phyloP scores from a whole-genome alignment of 2,888 invertebrate genomes.

The Cotesia congregata region DNA sequence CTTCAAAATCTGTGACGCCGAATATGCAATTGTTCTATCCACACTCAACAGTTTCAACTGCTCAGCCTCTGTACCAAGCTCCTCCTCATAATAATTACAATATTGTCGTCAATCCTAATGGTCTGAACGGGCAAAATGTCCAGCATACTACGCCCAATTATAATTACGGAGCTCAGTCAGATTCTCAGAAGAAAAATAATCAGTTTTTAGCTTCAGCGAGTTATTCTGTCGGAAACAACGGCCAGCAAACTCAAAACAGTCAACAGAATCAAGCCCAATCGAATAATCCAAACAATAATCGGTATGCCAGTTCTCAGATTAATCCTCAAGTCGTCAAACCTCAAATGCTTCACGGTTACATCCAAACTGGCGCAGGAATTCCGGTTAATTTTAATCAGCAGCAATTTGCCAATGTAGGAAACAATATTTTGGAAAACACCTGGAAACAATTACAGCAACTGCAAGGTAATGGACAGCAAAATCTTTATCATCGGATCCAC shows the following conservation, averaged over 20 bases:
- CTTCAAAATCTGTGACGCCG: conserved; percentile 42
- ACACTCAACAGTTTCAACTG: conserved; percentile 34
- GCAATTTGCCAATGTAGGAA: conserved; percentile 53
- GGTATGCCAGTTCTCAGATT: conserved; percentile 37
- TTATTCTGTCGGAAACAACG: conserved; percentile 56
- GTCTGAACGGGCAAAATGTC: conserved; percentile 57
- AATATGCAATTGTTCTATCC: conserved; percentile 44
- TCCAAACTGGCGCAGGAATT: conserved; percentile 52
- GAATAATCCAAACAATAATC: conserved; percentile 25
- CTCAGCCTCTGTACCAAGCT: conserved; percentile 42
- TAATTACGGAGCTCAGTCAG: conserved; percentile 30
- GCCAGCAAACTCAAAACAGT: conserved; percentile 27
- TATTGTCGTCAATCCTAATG: conserved; percentile 57
- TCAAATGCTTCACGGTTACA: conserved; percentile 56
- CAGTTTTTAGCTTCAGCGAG: conserved; percentile 60
- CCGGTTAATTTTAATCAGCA: conserved; percentile 51
- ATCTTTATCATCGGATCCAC: conserved; percentile 31
- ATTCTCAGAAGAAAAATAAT: conserved; percentile 51
- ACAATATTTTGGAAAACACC: conserved; percentile 56
- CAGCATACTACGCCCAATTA: conserved; percentile 43
- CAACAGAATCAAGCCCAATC: conserved; percentile 9
- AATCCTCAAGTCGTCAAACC: conserved; percentile 48
- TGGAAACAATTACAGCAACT: conserved; percentile 60
- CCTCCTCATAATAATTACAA: conserved; percentile 52
- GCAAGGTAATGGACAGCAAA: conserved; percentile 51